Evolutionary conservation across 2,113 vertebrate species (phyloP).

Genomic region (Microtus ochrogaster): DNA sequence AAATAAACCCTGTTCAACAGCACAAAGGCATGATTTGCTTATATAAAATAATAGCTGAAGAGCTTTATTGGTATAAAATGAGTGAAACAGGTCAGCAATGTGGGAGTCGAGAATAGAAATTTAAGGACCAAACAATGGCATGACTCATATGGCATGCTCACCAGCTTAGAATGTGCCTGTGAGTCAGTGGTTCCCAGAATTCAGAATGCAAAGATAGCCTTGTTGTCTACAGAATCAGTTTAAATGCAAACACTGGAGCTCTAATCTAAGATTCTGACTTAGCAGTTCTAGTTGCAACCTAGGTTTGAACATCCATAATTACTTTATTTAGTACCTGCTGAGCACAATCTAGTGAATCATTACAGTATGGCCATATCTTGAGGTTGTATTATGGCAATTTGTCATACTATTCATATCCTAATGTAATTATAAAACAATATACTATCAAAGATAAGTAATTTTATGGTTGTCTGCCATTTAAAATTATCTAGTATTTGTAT

Average conservation of each 20-base stretch:
- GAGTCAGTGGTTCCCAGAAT: constrained; percentile 33
- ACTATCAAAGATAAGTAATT: constrained; percentile 73
- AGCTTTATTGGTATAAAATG: not conserved
- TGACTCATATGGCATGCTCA: not conserved
- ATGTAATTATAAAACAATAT: constrained; percentile 66
- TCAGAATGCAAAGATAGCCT: constrained; percentile 15
- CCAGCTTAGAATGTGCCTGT: constrained; percentile 18
- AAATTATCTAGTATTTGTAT: constrained; percentile 71
- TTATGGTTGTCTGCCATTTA: constrained; percentile 69
- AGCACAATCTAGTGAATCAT: constrained; percentile 71
- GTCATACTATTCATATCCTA: constrained; percentile 61
- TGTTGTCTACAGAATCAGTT: not conserved
- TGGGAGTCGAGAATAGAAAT: not conserved
- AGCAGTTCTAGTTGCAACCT: not conserved
- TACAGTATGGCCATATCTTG: constrained; percentile 60
- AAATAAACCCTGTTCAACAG: not conserved
- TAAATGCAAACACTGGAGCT: constrained; percentile 21
- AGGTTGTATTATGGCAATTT: constrained; percentile 60
- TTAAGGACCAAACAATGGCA: not conserved
- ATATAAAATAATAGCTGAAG: not conserved
- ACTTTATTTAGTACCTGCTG: constrained; percentile 59
- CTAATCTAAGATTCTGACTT: not conserved
- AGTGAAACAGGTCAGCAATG: not conserved
- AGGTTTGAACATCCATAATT: not conserved
- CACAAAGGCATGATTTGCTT: not conserved